A percentile compares a stretch with the other conserved stretches of the same genome.
Conservation (phyloP, 2,888 invertebrate genomes). For the Theodoxus fluviatilis region DNA sequence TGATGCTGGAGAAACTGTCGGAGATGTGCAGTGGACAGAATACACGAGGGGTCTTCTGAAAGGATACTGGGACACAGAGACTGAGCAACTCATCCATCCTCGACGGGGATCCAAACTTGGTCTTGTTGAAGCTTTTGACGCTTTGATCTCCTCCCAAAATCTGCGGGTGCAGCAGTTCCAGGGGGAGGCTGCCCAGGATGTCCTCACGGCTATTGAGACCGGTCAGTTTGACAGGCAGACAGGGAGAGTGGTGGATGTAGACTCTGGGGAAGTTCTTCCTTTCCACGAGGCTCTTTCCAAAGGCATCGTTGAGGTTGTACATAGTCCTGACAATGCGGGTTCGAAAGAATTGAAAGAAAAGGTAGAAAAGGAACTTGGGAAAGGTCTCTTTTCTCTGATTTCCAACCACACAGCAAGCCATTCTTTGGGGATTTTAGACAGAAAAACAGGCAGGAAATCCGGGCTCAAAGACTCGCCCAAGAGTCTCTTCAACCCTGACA, state of each 20-base stretch:
- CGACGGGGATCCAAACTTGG: constrained; percentile 37
- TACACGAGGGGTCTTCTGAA: constrained; percentile 41
- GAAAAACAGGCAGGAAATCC: constrained; percentile 37
- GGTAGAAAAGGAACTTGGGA: constrained; percentile 39
- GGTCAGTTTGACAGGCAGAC: constrained; percentile 80
- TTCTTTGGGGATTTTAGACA: constrained; percentile 39
- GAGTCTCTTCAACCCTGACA: constrained; percentile 59
- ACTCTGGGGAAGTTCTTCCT: constrained; percentile 68
- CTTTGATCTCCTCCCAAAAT: constrained; percentile 39
- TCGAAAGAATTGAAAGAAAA: constrained; percentile 26
- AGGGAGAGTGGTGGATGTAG: constrained; percentile 65
- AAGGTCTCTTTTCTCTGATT: constrained; percentile 40
- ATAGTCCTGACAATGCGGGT: constrained; percentile 29
- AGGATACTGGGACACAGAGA: constrained; percentile 45
- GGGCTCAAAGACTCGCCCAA: constrained; percentile 42
- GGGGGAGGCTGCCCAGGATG: constrained; percentile 65
- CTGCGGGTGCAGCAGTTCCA: constrained; percentile 38
- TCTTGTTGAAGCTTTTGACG: constrained; percentile 34
- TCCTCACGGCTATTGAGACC: constrained; percentile 67
- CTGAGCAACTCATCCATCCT: constrained; percentile 45
- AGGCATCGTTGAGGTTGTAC: constrained; percentile 38
- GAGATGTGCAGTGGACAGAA: neutral
- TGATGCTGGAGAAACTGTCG: neutral
- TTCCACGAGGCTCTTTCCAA: constrained; percentile 48
- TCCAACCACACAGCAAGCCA: constrained; percentile 35